These are phyloP conservation scores for Salarias fasciatus DNA, from an alignment of 2,797 vertebrate genomes.

Conservation along the genomic window DNA sequence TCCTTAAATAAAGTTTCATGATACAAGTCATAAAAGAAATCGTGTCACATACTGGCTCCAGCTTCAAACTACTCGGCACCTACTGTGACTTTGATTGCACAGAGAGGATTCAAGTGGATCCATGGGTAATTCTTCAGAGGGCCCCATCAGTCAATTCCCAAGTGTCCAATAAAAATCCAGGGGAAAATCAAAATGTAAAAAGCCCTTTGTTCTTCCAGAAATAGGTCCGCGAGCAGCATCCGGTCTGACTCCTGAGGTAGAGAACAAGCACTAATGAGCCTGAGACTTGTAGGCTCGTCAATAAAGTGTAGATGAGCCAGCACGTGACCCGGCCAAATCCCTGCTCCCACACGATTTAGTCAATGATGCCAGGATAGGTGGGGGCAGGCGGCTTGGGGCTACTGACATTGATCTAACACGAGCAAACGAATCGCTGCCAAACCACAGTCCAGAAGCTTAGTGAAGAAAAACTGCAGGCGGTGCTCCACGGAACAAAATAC, in stretches of 20 bases:
- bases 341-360: conserved; percentile 52
- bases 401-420: conserved; percentile 52
- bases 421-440: conserved; percentile 43
- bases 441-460: conserved; percentile 26
- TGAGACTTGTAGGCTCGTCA: conserved; percentile 48
- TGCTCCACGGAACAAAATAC: conserved; percentile 12
- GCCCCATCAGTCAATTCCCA: conserved; percentile 14
- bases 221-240: conserved; percentile 19
- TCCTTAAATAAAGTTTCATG: conserved; percentile 32
- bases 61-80: conserved; percentile 29
- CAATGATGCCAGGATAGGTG: conserved; percentile 55
- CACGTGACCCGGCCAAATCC: conserved; percentile 49
- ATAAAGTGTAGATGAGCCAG: conserved; percentile 55
- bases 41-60: conserved; percentile 21
- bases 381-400: conserved; percentile 40
- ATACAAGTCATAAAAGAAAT: conserved; percentile 32
- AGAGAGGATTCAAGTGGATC: conserved; percentile 35
- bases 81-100: conserved; percentile 39
- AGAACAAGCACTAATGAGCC: conserved; percentile 54
- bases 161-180: conserved; percentile 20
- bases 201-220: conserved; percentile 38
- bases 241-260: conserved; percentile 19
- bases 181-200: conserved; percentile 30
- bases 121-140: conserved; percentile 37
- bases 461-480: conserved; percentile 35